Evolutionary conservation across 1,140 invertebrate genomes (phyloP), one percentile per base, ranked within the genome.

Genomic region (Brachionus sp.): DNA sequence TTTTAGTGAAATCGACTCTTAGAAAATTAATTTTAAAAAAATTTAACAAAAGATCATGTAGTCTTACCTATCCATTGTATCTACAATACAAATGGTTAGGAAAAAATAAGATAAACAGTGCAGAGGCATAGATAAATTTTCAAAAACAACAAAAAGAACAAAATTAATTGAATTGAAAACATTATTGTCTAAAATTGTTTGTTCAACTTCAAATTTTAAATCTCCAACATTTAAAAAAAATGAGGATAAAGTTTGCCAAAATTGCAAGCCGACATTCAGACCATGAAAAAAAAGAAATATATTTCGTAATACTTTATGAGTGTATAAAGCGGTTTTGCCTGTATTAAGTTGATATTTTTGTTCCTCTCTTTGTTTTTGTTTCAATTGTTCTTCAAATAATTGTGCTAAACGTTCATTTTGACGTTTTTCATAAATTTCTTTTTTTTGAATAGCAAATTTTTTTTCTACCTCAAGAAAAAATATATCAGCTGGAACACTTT

Each of bases 71-170:
- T 80, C 77, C 50, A 80, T 57, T 3, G 77, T 62, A 19, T 80
- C 77, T 9, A 66, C 77, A 19, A 80, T 42, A 37, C 77, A 80
- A 62, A 80, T 80, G 25, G 50, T 66, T 0, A 80, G 35, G 19
- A 80, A 66, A 16, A 80, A 80, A n/a, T 80, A 80, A 12, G 62
- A 80, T 62, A 80, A 66, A 80, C 77, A 80, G 29, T 80, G 77
- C 10, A 80, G 23, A 37, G 77, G 77, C 77, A 80, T 80, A 19
- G 50, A 23, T 23, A 80, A 37, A 44, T 42, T 80, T 37, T 66
- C 50, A 42, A 80, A 80, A 33, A 64, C 19, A 75, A 75, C 44
- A 5, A 75, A 25, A 23, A 75, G 23, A 12, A 23, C 23, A 75
- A 75, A 75, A 44, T 75, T 35, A 5, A 29, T 75, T 4, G 70